Evolutionary conservation across 2,888 invertebrate species (phyloP), one percentile per base, ranked within the genome.

Genomic region (Lasioglossum calceatum): DNA sequence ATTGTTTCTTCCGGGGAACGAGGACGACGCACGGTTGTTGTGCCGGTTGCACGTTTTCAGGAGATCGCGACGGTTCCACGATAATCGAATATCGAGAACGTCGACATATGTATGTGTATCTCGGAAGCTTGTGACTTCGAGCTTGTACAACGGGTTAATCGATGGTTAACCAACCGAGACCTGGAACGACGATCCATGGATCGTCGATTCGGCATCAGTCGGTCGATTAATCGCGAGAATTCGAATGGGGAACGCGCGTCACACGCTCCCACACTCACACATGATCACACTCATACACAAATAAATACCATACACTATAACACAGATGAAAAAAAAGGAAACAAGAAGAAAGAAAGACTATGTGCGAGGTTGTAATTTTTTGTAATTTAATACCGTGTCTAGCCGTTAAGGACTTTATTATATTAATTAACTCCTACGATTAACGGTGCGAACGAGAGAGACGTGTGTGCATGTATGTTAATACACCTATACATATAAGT

Each of bases 391-490:
- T 92, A 92, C 90, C 85, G 79, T 64, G 64, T 81, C 82, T 91
- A 92, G 81, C 58, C 73, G 61, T 76, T 92, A 89, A 89, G 92
- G 44, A 86, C 58, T 83, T 39, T 39, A 61, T 50, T 86, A 72
- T 73, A 76, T 85, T 84, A 80, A 91, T 88, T 91, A 91, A 91
- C 84, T 85, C 77, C 44, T 79, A 86, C 44, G 81, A 85, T 88
- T 89, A 92, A 92, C 89, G 89, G 93, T 93, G 94, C 93, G 94
- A 93, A 93, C 91, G 93, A 92, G 91, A 93, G 90, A 82, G 91
- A 89, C 44, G 87, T 88, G 92, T 93, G 94, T 94, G 93, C 93
- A 93, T 93, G 90, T 92, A 92, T 92, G 91, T 91, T 89, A 90
- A 92, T 91, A 91, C 64, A 82, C 61, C 61, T 86, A 85, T 86